phyloP scores from a whole-genome alignment of 2,888 invertebrate genomes.

The Trachelus troglodyta region DNA sequence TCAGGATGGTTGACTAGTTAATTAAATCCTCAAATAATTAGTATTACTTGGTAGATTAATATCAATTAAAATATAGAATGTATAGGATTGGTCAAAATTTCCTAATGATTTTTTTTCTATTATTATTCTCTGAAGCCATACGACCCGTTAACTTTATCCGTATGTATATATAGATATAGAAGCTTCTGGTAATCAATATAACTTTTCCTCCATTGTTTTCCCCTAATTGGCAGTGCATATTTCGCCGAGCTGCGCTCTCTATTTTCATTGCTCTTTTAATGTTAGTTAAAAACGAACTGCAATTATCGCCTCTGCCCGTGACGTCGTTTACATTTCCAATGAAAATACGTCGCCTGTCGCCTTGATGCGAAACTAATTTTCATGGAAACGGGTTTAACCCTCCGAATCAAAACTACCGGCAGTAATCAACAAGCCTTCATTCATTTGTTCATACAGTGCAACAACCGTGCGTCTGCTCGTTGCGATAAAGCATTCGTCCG shows the following conservation, averaged over 20 bases:
- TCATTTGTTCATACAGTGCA: background rate
- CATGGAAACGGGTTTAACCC: background rate
- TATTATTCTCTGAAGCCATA: background rate
- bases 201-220: slow-evolving; percentile 14
- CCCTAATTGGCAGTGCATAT: slow-evolving; percentile 18
- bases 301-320: background rate
- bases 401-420: background rate
- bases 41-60: background rate
- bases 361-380: background rate
- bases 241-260: background rate
- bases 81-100: background rate
- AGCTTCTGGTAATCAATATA: background rate
- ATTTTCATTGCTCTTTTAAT: background rate
- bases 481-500: background rate
- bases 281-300: background rate
- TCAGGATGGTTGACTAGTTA: background rate
- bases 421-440: background rate
- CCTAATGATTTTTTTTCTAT: too few relatives aligned
- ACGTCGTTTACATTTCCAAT: background rate
- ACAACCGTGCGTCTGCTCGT: background rate
- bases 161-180: background rate
- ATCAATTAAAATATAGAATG: background rate
- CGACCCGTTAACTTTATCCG: background rate
- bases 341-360: background rate
- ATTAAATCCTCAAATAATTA: background rate